Evolutionary conservation across 2,888 invertebrate species (phyloP), one percentile per base, ranked within the genome.

Genomic region (Caenorhabditis wallacei): DNA sequence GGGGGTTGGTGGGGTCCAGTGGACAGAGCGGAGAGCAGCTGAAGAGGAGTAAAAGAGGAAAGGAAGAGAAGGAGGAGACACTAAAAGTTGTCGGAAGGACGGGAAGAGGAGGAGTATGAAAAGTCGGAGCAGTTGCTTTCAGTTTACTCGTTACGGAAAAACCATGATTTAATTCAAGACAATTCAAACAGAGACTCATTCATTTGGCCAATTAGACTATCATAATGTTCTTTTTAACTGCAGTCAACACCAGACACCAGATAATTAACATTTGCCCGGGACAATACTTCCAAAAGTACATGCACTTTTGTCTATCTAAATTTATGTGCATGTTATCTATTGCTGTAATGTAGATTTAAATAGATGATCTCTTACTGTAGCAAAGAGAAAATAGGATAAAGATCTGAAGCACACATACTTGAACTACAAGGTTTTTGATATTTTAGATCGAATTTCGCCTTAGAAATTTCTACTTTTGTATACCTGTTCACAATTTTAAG

Each of bases 1-100:
- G 71, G 53, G 59, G 53, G 63, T 24, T 37, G 57, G 59, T 18
- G 26, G 46, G 71, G 20, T 37, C 59, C 64, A 59, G 72, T 48
- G 54, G 63, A 51, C 66, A 48, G 26, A 20, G 48, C 24, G 35
- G 30, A 53, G 63, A 68, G 74, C 53, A 43, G 66, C 46, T 54
- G 75, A 63, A 54, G 63, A 56, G 51, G 57, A 40, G 54, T 48
- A 43, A 64, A 66, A 57, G 63, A 35, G 59, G 53, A 43, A 63
- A 53, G 53, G 30, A 48, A 57, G 48, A 48, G 22, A 51, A 57
- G 57, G 57, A 64, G 66, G 71, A 72, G 72, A 68, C 72, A 68
- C 72, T 72, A 80, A 80, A 72, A 80, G 72, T 72, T 80, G 59
- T 72, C 71, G 64, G 64, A 48, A 72, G 46, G 53, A 78, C 20